Evolutionary conservation across 2,888 invertebrate species (phyloP).

Genomic region (Lobophora halterata): DNA sequence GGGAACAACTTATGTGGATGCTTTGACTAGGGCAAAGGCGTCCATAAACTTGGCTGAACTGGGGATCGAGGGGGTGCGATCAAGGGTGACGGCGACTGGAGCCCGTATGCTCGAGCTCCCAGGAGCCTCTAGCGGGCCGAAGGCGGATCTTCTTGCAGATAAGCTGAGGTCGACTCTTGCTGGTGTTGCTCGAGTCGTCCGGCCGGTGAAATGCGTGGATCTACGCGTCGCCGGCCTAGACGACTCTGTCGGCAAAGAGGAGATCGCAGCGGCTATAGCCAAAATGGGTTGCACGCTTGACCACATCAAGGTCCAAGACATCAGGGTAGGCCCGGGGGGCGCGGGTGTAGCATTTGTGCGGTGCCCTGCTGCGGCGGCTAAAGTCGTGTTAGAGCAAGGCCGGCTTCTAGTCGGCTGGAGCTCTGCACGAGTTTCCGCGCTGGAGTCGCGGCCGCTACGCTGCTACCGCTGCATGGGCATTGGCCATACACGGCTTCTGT

Average conservation of each 20-base stretch:
- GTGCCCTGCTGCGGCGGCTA: not conserved
- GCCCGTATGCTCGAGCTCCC: conserved; percentile 18
- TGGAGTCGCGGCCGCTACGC: not conserved
- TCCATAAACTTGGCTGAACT: conserved; percentile 3
- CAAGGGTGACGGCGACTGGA: conserved; percentile 13
- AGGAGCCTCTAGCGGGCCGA: conserved; percentile 3
- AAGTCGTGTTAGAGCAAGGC: not conserved
- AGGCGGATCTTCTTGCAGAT: conserved; percentile 18
- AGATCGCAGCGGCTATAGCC: not conserved
- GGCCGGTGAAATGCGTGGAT: not conserved
- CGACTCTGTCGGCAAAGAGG: conserved; percentile 1
- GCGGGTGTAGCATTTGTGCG: not conserved
- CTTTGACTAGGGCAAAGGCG: conserved; percentile 10
- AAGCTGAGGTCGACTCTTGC: conserved; percentile 10
- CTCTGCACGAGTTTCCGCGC: not conserved
- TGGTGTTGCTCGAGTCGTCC: not conserved
- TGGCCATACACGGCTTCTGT: not conserved
- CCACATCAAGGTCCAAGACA: not conserved
- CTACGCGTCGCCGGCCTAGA: conserved; percentile 6
- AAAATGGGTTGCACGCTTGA: not conserved
- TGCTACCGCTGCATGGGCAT: not conserved
- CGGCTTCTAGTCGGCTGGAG: not conserved
- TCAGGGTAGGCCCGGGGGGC: not conserved
- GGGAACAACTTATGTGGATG: conserved; percentile 13
- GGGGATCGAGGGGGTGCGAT: conserved; percentile 2